Percentiles rank a stretch among this genome's conserved stretches.
Conservation (phyloP, 1,140 invertebrate species). For the Dryas iulia region DNA sequence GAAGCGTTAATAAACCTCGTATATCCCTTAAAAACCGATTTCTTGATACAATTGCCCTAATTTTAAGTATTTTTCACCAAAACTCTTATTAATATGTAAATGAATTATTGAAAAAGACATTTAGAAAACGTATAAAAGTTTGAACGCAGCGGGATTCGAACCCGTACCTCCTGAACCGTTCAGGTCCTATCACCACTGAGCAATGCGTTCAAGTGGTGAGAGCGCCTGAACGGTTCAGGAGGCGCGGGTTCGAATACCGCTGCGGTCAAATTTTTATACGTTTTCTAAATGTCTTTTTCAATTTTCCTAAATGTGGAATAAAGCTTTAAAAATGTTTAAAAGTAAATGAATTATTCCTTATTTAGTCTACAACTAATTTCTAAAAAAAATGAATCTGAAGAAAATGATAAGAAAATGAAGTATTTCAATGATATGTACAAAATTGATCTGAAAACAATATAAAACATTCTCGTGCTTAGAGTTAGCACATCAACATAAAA, state of each 20-base stretch:
- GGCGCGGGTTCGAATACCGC: too few species aligned
- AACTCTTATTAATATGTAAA: too few species aligned
- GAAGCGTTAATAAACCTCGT: conserved; percentile 57
- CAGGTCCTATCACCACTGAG: too few species aligned
- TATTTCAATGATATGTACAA: conserved; percentile 23
- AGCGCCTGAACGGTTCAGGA: too few species aligned
- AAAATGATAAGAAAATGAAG: background rate
- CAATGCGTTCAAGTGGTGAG: too few species aligned
- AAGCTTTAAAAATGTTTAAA: too few species aligned
- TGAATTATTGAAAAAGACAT: background rate
- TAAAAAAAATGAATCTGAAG: background rate
- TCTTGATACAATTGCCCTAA: background rate
- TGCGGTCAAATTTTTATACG: too few species aligned
- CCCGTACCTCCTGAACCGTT: too few species aligned
- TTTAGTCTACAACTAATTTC: background rate
- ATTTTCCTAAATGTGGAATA: too few species aligned
- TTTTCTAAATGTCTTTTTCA: too few species aligned
- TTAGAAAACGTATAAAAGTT: background rate
- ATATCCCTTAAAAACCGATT: conserved; percentile 32
- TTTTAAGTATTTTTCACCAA: too few species aligned
- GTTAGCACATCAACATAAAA: background rate
- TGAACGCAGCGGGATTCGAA: too few species aligned
- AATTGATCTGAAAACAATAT: background rate
- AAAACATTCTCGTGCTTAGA: conserved; percentile 9
- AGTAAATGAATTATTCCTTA: background rate